Evolutionary conservation across 2,113 vertebrate genomes (phyloP), one percentile per base, ranked within the genome.

Genomic region (Microcebus griseorufus): DNA sequence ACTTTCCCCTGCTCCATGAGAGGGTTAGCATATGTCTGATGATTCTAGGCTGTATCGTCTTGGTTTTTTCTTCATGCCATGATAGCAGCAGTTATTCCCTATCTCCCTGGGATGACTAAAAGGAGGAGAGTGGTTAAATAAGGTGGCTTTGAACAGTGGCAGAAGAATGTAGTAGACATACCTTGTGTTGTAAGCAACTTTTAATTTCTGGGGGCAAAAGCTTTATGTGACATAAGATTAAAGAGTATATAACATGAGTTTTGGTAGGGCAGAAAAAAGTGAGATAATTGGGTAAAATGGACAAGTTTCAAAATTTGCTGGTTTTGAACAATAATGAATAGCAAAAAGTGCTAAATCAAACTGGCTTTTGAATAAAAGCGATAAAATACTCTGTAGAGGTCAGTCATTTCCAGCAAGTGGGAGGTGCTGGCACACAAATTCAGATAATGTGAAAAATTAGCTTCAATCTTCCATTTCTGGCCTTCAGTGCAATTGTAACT

Each of bases 281-380:
- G 55, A 97, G 78, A 89, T 92, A 94, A 90, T 89, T 93, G 79
- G 51, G 27, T 82, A 42, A 83, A 79, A 95, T 92, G 18, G 34
- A 92, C 76, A 73, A 76, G 55, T 92, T 97, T 80, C 92, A 18
- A 86, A 98, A 96, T 97, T 39, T 93, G 32, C 51, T 96, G 72
- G 29, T 27, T 76, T 98, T 90, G 88, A 97, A 75, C 39, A 84
- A n/a, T 73, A 87, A 88, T 85, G 83, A 95, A 86, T 96, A 20
- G 1, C 82, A 92, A 58, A 72, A 98, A 9, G 2, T 85, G 76
- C 90, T 95, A 70, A 97, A 70, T 94, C 37, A 86, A 45, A 23
- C 55, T 97, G 65, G 34, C 29, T 97, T 98, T 97, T 94, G 82
- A 94, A 67, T 82, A 62, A 97, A 93, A 93, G 95, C 92, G 80